Evolutionary conservation across 35 echinoderm and acorn worm genomes (phyloP).

Genomic region (Apostichopus parvimensis): DNA sequence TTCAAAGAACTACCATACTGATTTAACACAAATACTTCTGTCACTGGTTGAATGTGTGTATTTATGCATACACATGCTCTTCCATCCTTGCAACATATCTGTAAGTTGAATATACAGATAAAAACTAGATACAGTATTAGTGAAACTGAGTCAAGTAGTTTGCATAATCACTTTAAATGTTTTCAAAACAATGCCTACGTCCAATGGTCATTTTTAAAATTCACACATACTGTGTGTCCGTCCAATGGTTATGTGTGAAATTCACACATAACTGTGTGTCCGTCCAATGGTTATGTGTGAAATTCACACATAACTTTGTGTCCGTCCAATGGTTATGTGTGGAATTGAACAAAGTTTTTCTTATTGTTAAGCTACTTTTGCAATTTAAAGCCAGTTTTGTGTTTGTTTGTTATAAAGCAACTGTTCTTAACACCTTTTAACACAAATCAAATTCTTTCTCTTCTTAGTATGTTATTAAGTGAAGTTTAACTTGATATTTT

Average conservation of each 20-base stretch:
- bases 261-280: too few species aligned
- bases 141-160: background rate
- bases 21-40: too few species aligned
- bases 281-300: constrained; percentile 44
- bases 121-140: background rate
- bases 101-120: background rate
- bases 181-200: background rate
- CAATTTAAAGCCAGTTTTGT: constrained; percentile 9
- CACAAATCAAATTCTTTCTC: constrained; percentile 34
- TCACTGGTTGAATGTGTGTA: background rate
- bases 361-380: background rate
- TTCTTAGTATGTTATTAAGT: constrained; percentile 35
- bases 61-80: too few species aligned
- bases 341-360: background rate
- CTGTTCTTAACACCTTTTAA: background rate
- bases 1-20: too few species aligned
- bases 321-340: constrained; percentile 53
- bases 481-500: background rate
- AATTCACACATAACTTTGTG: constrained; percentile 32
- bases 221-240: constrained; percentile 40
- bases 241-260: constrained; percentile 53
- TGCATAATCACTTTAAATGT: constrained; percentile 1
- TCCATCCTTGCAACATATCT: background rate
- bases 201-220: constrained; percentile 23
- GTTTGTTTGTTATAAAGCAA: constrained; percentile 16